Base-by-base conservation (phyloP, 2,797 vertebrate genomes). In the Vireo griseus region DNA sequence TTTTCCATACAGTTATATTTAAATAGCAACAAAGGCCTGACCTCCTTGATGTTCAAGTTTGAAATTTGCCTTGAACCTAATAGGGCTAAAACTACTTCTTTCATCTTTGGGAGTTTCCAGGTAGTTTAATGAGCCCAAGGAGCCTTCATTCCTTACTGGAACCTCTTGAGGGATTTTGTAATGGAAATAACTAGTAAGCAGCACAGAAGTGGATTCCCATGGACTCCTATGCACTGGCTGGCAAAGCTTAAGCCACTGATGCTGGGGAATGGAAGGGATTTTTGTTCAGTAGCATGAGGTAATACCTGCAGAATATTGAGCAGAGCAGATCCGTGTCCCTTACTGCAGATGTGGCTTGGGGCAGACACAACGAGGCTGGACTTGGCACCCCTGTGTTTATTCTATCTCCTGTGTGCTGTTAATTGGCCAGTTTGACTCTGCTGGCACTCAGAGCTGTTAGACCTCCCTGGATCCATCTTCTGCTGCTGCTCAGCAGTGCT, bases 31-130 rank as follows among this genome's bases (percentile, higher is more conserved):
- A 91, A 94, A 92, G 42, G 5, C 50, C 54, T 83, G 65, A 88
- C 68, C 82, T 88, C 45, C 72, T 80, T 91, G 75, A 80, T 88
- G 75, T 91, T 90, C 18, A 57, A 61, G 84, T 94, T 82, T 67
- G 80, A 94, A 88, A 94, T 92, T 80, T 96, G 16, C 65, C 94
- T 92, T 83, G 75, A 94, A 91, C 35, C 54, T 88, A 51, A 88
- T 18, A 83, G 81, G 72, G 58, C 61, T 79, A 86, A 47, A 82
- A 31, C 61, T 67, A 35, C 52, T 29, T 83, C 61, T 80, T 94
- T 83, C 85, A 91, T 80, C 65, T 91, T 76, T 65, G 67, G 83
- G 88, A 86, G 52, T 86, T 90, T 90, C 87, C 89, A 94, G 78
- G 78, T 86, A 82, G 59, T 79, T 95, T 94, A 77, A 92, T 83